Evolutionary conservation across 2,113 vertebrate species (phyloP).

Genomic region (Gadus macrocephalus): DNA sequence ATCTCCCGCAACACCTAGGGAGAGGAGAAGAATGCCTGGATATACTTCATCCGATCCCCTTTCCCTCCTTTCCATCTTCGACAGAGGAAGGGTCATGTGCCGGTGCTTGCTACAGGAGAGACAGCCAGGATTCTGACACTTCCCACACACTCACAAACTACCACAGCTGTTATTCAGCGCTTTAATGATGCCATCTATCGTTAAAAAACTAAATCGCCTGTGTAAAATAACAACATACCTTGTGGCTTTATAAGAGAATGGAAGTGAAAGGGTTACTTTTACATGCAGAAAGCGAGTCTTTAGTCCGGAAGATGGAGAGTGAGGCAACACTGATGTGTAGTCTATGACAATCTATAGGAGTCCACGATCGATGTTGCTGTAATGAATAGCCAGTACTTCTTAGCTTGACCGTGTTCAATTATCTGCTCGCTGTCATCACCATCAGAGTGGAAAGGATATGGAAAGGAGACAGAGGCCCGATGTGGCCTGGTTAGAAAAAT

Average conservation of each 20-base stretch:
- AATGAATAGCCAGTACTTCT: no score
- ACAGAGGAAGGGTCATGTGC: constrained; percentile 46
- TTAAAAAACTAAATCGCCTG: no score
- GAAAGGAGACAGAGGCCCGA: neutral
- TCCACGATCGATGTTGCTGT: no score
- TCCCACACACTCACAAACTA: constrained; percentile 38
- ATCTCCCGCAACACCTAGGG: neutral
- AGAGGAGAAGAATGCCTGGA: constrained; percentile 24
- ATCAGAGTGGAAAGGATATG: no score
- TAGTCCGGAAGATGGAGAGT: no score
- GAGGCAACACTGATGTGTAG: no score
- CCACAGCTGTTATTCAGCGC: constrained; percentile 15
- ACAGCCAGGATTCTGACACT: constrained; percentile 37
- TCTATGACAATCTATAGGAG: no score
- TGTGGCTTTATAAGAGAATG: neutral
- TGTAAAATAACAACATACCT: constrained; percentile 14
- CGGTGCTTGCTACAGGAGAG: constrained; percentile 40
- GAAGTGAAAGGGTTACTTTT: no score
- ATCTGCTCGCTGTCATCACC: no score
- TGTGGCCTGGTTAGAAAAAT: constrained; percentile 11
- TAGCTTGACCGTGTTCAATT: no score
- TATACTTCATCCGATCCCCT: constrained; percentile 44
- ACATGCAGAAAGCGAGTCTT: no score
- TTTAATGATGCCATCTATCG: constrained; percentile 1
- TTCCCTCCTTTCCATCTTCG: neutral